These are phyloP conservation scores for Ammodytes marinus DNA, from an alignment of 2,113 vertebrate species.

Conservation along the genomic window DNA sequence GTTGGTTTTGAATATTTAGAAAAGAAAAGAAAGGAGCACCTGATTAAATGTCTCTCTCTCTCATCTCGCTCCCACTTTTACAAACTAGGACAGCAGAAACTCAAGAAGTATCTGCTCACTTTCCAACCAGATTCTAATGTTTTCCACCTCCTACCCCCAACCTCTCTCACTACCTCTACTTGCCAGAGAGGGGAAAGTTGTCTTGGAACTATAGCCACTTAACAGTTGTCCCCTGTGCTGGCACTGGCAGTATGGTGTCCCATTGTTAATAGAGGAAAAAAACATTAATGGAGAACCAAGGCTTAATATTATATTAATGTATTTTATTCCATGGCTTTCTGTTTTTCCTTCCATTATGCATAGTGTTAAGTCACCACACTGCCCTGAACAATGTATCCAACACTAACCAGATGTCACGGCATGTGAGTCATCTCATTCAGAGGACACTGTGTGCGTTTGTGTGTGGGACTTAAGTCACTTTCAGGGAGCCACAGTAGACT, in stretches of 20 bases:
- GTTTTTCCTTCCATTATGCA: conserved; percentile 74
- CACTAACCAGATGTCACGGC: conserved; percentile 77
- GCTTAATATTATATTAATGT: conserved; percentile 60
- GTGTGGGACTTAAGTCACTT: background rate
- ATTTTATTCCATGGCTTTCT: conserved; percentile 70
- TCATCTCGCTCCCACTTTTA: background rate
- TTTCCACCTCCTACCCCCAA: conserved; percentile 19
- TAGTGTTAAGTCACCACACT: conserved; percentile 55
- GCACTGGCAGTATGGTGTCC: conserved; percentile 32
- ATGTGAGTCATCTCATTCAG: conserved; percentile 74
- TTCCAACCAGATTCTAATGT: conserved; percentile 15
- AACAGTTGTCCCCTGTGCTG: conserved; percentile 40
- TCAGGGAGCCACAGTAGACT: no score
- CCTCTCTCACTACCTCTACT: conserved; percentile 4
- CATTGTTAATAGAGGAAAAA: conserved; percentile 68
- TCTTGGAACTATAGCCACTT: conserved; percentile 29
- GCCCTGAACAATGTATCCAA: conserved; percentile 70
- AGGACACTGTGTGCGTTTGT: conserved; percentile 31
- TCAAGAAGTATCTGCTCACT: background rate
- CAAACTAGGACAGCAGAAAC: background rate
- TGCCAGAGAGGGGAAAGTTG: conserved; percentile 9
- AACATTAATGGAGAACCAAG: conserved; percentile 44
- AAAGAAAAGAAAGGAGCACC: background rate
- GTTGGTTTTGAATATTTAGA: background rate
- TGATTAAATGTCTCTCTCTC: background rate